Conservation (phyloP, 2,113 vertebrate species). For the Lophius piscatorius region DNA sequence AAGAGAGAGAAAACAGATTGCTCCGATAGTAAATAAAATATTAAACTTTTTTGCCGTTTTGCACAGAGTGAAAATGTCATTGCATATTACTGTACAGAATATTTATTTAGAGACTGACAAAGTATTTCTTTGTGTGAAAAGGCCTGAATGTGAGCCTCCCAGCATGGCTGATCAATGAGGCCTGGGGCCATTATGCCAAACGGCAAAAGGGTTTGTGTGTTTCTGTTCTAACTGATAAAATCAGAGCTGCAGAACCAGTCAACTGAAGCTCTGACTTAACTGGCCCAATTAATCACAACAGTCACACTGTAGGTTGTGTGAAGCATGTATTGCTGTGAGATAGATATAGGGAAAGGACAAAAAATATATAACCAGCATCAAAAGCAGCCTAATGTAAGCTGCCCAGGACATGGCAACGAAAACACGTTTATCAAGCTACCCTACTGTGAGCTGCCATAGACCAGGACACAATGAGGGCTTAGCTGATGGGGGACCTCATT, state of each 20-base stretch:
- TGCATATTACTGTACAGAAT: too few relatives aligned
- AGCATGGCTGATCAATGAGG: slow-evolving; percentile 17
- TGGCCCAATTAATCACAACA: slow-evolving; percentile 38
- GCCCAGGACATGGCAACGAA: slow-evolving; percentile 26
- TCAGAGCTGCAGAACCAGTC: slow-evolving; percentile 48
- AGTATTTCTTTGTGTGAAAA: slow-evolving; percentile 1
- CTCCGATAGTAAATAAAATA: too few relatives aligned
- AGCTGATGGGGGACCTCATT: slow-evolving; percentile 70
- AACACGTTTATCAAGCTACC: slow-evolving; percentile 28
- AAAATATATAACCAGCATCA: slow-evolving; percentile 20
- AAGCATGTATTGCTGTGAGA: neutral
- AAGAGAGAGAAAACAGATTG: too few relatives aligned
- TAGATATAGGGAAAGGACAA: neutral
- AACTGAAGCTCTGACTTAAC: slow-evolving; percentile 46
- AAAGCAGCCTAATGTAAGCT: slow-evolving; percentile 13
- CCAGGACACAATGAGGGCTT: slow-evolving; percentile 74
- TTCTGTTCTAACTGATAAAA: slow-evolving; percentile 69
- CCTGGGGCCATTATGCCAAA: slow-evolving; percentile 40
- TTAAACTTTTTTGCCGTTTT: too few relatives aligned
- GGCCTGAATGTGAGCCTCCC: slow-evolving; percentile 2
- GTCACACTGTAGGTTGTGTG: neutral
- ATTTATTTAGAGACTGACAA: too few relatives aligned
- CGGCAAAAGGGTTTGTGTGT: slow-evolving; percentile 57
- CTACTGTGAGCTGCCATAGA: slow-evolving; percentile 49
- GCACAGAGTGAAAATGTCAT: too few relatives aligned